Base-by-base conservation (phyloP, 2,113 vertebrate genomes). In the Rhizomys pruinosus region DNA sequence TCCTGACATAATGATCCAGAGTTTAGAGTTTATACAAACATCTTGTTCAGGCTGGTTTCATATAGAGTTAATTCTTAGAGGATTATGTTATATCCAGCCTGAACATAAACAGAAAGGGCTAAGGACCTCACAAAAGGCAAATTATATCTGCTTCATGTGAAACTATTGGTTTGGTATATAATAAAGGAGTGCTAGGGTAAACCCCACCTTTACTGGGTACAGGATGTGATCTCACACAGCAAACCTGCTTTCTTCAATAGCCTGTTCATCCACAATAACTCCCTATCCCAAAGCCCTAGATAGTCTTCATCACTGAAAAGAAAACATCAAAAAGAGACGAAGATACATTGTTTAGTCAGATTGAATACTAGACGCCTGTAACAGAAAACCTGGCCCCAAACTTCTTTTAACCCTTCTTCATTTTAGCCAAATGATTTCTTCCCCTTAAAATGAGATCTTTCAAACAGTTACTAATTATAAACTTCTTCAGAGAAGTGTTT, bases 381-480 rank as follows among this genome's bases (percentile, higher is more conserved):
- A 39, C 69, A 66, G 27, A 69, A 94, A 68, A 23, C 19, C 63
- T 86, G 44, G 23, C 74, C 85, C 69, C 57, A 78, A 74, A 66
- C 16, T 61, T 86, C 69, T 91, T 86, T 93, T 86, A 84, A 91
- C 73, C 89, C 63, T 34, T 77, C 55, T n/a, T 91, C n/a, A 16
- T 87, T 89, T 93, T 93, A 61, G 71, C 81, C 81, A 94, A 89
- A 84, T 92, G n/a, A 57, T 77, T 94, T 92, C 68, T 93, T 11
- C 72, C 63, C 72, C 61, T 34, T 57, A 89, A 16, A 69, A 37
- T 59, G 39, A 93, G 63, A 59, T 52, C 88, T 91, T 97, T 93
- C 90, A 81, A 86, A 89, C 82, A 92, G 96, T 96, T 97, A 84
- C 95, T 97, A 97, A 97, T 94, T 95, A 94, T 96, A 97, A 95